A percentile compares a stretch with the other conserved stretches of the same genome.
phyloP scores from a whole-genome alignment of 37 sponge, comb jelly and placozoan genomes.

The Chondrilla cf. caribensis region DNA sequence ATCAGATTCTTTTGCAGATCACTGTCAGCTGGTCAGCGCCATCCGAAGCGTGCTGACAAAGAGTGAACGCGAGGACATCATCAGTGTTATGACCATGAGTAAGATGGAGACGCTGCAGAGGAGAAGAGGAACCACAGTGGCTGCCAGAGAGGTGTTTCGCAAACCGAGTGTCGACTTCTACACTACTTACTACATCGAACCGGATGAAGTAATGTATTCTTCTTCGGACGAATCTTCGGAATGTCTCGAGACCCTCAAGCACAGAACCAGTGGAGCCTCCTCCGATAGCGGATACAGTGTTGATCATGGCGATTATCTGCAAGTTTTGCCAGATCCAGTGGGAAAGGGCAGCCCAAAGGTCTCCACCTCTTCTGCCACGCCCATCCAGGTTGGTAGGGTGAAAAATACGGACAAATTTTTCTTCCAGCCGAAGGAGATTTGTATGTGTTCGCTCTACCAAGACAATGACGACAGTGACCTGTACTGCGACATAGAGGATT shows the following conservation, averaged over 20 bases:
- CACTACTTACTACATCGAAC: slow-evolving; percentile 14
- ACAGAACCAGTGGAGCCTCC: slow-evolving; percentile 6
- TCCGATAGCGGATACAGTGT: slow-evolving; percentile 6
- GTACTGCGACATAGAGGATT: slow-evolving; percentile 5
- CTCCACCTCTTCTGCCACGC: neutral
- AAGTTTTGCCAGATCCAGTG: neutral
- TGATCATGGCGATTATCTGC: neutral
- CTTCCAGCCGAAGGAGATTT: too few species aligned
- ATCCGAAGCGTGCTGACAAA: neutral
- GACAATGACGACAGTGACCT: slow-evolving; percentile 5
- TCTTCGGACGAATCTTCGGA: neutral
- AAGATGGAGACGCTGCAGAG: neutral
- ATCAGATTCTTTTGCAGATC: neutral
- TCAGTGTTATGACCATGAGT: neutral
- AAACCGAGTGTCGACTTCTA: neutral
- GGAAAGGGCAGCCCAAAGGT: neutral
- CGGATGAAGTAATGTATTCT: neutral
- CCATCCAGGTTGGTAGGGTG: too few species aligned
- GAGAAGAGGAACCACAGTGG: neutral
- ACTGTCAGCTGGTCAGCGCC: neutral
- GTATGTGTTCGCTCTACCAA: neutral
- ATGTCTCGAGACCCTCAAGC: neutral
- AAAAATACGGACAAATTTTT: too few species aligned
- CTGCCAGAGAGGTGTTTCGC: neutral
- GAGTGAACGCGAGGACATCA: neutral